These are phyloP conservation scores for Myrmecobius fasciatus DNA, from an alignment of 2,113 vertebrate species.

Conservation along the genomic window DNA sequence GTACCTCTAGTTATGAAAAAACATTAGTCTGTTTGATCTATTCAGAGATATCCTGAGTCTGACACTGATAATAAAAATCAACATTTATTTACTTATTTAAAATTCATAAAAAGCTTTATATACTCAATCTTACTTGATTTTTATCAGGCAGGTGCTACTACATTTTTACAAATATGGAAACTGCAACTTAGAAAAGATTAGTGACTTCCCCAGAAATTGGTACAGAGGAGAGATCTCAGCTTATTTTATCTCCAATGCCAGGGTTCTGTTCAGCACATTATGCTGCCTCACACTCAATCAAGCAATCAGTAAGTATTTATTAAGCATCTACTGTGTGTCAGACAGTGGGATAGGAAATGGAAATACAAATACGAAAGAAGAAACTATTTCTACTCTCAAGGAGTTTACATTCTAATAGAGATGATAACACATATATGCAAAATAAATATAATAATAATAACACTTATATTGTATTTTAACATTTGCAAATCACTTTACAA, in stretches of 20 bases:
- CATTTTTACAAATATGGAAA: too few species aligned
- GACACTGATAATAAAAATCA: too few species aligned
- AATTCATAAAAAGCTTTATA: too few species aligned
- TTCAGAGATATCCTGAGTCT: too few species aligned
- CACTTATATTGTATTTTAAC: not conserved
- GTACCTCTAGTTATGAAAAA: too few species aligned
- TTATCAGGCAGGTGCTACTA: too few species aligned
- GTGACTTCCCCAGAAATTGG: too few species aligned
- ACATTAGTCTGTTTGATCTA: too few species aligned
- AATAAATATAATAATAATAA: not conserved
- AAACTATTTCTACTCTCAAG: not conserved
- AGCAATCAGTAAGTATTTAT: not conserved
- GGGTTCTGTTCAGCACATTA: too few species aligned
- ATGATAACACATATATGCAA: not conserved
- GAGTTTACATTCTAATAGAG: not conserved
- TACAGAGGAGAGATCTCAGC: not conserved
- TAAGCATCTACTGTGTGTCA: not conserved
- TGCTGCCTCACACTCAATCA: not conserved
- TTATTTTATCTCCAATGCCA: not conserved
- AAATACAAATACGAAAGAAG: not conserved
- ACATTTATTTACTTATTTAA: too few species aligned
- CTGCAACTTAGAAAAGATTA: too few species aligned
- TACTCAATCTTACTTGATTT: too few species aligned
- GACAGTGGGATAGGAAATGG: not conserved
- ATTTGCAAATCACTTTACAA: not conserved